Conservation (phyloP, 2,888 invertebrate species). For the Trachelus tabidus region DNA sequence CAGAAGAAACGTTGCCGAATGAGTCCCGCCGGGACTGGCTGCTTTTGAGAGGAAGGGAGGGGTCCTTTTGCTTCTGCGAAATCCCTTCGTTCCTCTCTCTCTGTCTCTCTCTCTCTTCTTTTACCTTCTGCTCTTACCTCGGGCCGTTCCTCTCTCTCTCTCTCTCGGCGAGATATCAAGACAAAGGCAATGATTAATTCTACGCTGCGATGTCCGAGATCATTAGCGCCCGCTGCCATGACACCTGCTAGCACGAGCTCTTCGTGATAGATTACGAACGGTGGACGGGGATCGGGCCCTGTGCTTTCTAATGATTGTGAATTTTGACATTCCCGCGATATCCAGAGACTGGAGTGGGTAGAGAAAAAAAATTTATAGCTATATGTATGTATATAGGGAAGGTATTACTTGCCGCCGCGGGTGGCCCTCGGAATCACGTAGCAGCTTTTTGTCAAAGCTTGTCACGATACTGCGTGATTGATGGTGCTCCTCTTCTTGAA, state of each 20-base stretch:
- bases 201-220: constrained; percentile 57
- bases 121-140: background rate
- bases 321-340: constrained; percentile 54
- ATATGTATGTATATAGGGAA: constrained; percentile 19
- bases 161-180: constrained; percentile 34
- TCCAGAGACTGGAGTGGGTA: constrained; percentile 19
- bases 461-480: constrained; percentile 50
- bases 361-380: background rate
- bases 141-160: background rate
- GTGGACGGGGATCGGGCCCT: constrained; percentile 19
- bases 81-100: too few relatives aligned
- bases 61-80: too few relatives aligned
- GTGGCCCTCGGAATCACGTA: constrained; percentile 45
- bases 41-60: background rate
- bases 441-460: constrained; percentile 53
- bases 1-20: background rate
- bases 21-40: background rate
- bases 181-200: constrained; percentile 65
- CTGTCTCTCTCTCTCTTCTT: too few relatives aligned
- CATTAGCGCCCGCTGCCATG: constrained; percentile 61
- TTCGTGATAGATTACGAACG: constrained; percentile 58
- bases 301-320: constrained; percentile 56
- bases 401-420: constrained; percentile 41
- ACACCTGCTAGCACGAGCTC: constrained; percentile 62
- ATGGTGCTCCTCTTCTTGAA: constrained; percentile 28